These are phyloP conservation scores for Rallus limicola DNA, from an alignment of 2,113 vertebrate genomes.

Conservation along the genomic window DNA sequence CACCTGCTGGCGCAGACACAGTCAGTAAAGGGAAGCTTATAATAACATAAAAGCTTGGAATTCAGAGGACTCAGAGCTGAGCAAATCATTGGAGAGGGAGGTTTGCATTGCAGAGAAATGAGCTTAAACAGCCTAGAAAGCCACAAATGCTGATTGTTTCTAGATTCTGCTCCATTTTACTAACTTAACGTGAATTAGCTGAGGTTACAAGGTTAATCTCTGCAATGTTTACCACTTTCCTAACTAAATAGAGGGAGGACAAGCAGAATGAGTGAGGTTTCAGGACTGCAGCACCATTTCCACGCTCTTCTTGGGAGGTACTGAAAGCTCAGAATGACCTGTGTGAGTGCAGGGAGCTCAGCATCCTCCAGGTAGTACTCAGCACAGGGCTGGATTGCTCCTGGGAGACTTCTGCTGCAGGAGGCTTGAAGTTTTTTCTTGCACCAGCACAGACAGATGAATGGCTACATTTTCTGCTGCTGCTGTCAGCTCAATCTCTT, in stretches of 20 bases:
- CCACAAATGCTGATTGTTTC: slow-evolving; percentile 39
- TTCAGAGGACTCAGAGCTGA: neutral
- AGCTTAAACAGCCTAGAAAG: slow-evolving; percentile 36
- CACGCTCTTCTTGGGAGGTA: neutral
- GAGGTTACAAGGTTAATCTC: slow-evolving; percentile 62
- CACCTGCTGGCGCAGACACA: slow-evolving; percentile 50
- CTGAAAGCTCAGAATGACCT: neutral
- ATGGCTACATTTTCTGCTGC: accelerated
- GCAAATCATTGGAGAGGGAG: neutral
- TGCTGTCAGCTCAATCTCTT: neutral
- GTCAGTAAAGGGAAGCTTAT: slow-evolving; percentile 34
- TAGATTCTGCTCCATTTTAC: slow-evolving; percentile 41
- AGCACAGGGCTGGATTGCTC: neutral
- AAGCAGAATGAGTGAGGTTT: slow-evolving; percentile 3
- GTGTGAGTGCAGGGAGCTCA: neutral
- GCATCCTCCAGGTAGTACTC: neutral
- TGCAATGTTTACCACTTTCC: slow-evolving; percentile 48
- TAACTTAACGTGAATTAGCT: slow-evolving; percentile 29
- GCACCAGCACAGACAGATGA: neutral
- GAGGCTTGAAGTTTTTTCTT: neutral
- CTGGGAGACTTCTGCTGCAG: neutral
- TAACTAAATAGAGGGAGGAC: neutral
- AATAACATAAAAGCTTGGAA: slow-evolving; percentile 54
- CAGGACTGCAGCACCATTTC: neutral
- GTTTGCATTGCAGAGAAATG: slow-evolving; percentile 5